Evolutionary conservation across 2,797 vertebrate genomes (phyloP).

Genomic region (Eptatretus atami): DNA sequence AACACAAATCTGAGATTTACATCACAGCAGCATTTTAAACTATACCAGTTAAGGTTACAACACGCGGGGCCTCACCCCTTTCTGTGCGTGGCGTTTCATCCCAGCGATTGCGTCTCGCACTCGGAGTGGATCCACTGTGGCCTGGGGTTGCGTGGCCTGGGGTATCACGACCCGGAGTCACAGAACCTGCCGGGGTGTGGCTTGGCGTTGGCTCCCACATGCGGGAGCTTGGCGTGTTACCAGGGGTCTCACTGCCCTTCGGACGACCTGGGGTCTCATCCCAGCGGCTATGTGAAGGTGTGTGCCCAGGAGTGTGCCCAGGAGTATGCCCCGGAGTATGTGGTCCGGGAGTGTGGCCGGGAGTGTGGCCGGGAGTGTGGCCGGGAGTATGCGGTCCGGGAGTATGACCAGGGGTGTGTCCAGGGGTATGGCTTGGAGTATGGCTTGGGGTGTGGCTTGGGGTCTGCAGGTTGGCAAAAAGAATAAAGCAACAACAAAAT

Average conservation of each 20-base stretch:
- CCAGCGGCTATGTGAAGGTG: conserved; percentile 71
- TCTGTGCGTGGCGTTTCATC: conserved; percentile 96
- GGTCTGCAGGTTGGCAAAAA: conserved; percentile 14
- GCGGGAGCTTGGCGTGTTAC: conserved; percentile 67
- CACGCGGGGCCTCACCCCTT: conserved; percentile 18
- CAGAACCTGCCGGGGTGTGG: conserved; percentile 73
- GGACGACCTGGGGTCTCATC: conserved; percentile 85
- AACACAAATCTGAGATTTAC: too few relatives aligned
- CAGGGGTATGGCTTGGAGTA: conserved; percentile 52
- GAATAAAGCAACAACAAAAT: background rate
- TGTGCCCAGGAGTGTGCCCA: conserved; percentile 8
- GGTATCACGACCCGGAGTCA: conserved; percentile 69
- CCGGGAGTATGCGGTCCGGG: conserved; percentile 6
- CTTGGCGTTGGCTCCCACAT: conserved; percentile 98
- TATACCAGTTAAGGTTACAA: too few relatives aligned
- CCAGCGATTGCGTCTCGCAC: conserved; percentile 88
- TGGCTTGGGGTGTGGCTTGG: conserved; percentile 34
- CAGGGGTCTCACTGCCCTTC: conserved; percentile 81
- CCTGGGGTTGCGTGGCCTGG: conserved; percentile 81
- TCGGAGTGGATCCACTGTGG: conserved; percentile 63
- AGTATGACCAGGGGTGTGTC: conserved; percentile 37
- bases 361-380: conserved; percentile 19
- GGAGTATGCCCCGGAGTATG: conserved; percentile 7
- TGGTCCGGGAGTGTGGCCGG: conserved; percentile 5
- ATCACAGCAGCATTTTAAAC: too few relatives aligned